Evolutionary conservation across 2,113 vertebrate genomes (phyloP).

Genomic region (Proterorhinus semilunaris): DNA sequence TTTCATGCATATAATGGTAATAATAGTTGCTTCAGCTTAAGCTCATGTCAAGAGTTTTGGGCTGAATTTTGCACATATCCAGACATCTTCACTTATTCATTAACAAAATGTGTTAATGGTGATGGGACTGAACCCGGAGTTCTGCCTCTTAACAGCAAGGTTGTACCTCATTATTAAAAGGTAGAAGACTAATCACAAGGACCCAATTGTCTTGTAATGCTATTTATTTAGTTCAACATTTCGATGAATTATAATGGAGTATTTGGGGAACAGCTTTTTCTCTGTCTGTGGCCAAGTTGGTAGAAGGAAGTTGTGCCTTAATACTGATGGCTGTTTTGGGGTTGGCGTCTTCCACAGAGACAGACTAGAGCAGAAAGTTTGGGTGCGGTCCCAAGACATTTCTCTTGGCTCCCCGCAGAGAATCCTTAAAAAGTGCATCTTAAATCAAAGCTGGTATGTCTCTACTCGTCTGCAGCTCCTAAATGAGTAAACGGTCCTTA

Average conservation of each 20-base stretch:
- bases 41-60: no score
- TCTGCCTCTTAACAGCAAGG: no score
- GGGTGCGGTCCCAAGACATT: slow-evolving; percentile 50
- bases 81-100: no score
- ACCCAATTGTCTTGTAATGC: no score
- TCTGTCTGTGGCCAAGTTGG: slow-evolving; percentile 44
- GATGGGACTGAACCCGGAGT: no score
- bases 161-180: no score
- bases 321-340: slow-evolving; percentile 49
- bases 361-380: slow-evolving; percentile 56
- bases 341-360: slow-evolving; percentile 35
- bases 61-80: no score
- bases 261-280: slow-evolving; percentile 45
- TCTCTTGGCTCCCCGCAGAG: slow-evolving; percentile 32
- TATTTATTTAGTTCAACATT: no score
- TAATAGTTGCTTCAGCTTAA: no score
- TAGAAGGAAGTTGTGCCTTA: slow-evolving; percentile 54
- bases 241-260: slow-evolving; percentile 40
- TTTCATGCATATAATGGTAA: background rate
- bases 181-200: no score
- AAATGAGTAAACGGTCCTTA: slow-evolving; percentile 51
- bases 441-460: slow-evolving; percentile 42
- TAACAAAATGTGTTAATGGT: no score
- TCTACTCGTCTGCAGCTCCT: slow-evolving; percentile 42
- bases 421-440: slow-evolving; percentile 50